phyloP scores from a whole-genome alignment of 2,797 vertebrate species.

The Amphiprion clarkii region DNA sequence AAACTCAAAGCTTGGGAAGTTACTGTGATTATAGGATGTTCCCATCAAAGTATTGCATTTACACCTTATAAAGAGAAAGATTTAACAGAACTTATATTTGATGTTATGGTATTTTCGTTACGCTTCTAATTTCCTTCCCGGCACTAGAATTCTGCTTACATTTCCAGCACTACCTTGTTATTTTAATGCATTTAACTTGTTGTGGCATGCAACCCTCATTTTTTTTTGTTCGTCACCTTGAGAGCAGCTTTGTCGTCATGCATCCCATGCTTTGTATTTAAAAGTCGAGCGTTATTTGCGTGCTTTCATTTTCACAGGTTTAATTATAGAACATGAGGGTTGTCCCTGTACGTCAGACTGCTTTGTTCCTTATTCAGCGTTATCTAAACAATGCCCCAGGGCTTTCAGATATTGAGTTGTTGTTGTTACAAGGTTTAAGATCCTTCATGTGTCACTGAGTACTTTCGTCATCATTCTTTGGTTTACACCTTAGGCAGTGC shows the following conservation, averaged over 20 bases:
- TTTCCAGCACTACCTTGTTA: neutral
- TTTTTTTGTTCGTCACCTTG: neutral
- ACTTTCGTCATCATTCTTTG: conserved; percentile 40
- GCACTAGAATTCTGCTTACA: too few species aligned
- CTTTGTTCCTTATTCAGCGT: conserved; percentile 36
- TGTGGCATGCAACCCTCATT: neutral
- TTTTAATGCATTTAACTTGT: neutral
- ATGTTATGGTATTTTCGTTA: too few species aligned
- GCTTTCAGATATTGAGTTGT: conserved; percentile 10
- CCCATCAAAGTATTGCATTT: neutral
- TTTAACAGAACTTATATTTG: too few species aligned
- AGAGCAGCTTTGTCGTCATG: neutral
- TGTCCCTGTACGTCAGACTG: conserved; percentile 36
- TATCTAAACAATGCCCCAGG: conserved; percentile 20
- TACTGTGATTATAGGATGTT: neutral
- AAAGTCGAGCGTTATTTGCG: conserved; percentile 33
- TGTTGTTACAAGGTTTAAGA: neutral
- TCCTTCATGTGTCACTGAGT: neutral
- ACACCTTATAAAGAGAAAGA: neutral
- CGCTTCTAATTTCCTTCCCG: too few species aligned
- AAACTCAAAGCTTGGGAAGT: neutral
- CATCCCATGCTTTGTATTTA: conserved; percentile 41
- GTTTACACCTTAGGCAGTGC: conserved; percentile 87
- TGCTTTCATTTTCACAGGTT: conserved; percentile 39
- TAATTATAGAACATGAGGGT: conserved; percentile 58